Evolutionary conservation across 2,888 invertebrate species (phyloP).

Genomic region (Ditula angustiorana): DNA sequence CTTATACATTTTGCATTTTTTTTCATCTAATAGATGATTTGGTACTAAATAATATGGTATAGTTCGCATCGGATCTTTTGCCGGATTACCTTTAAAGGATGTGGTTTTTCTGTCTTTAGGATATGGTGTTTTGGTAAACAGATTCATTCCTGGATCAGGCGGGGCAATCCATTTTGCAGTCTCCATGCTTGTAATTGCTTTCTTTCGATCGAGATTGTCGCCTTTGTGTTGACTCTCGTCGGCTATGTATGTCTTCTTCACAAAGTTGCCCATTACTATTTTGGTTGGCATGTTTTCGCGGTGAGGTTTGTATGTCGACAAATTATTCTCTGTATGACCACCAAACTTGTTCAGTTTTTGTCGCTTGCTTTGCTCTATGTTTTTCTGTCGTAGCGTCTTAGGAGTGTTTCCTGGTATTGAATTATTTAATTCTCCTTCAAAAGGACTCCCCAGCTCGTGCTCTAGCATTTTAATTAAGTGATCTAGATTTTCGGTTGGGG

Average conservation of each 20-base stretch:
- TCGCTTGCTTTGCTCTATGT: constrained; percentile 47
- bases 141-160: constrained; percentile 46
- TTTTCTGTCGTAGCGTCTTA: constrained; percentile 41
- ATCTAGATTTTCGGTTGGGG: constrained; percentile 66
- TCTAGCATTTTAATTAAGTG: constrained; percentile 74
- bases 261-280: constrained; percentile 57
- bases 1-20: constrained; percentile 74
- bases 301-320: constrained; percentile 45
- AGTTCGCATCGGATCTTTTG: constrained; percentile 42
- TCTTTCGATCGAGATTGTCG: constrained; percentile 61
- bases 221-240: constrained; percentile 54
- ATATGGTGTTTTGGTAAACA: constrained; percentile 40
- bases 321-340: constrained; percentile 46
- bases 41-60: constrained; percentile 48
- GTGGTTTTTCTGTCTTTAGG: constrained; percentile 42
- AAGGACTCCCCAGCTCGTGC: constrained; percentile 66
- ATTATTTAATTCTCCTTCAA: constrained; percentile 46
- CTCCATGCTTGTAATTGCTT: constrained; percentile 59
- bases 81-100: background rate
- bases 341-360: constrained; percentile 48
- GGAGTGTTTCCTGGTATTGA: constrained; percentile 27
- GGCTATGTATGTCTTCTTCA: constrained; percentile 56
- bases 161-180: constrained; percentile 53
- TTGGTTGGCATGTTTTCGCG: constrained; percentile 57
- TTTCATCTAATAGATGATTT: constrained; percentile 61